Base-by-base conservation (phyloP, 2,888 invertebrate species). In the Rhyacophila evoluta region DNA sequence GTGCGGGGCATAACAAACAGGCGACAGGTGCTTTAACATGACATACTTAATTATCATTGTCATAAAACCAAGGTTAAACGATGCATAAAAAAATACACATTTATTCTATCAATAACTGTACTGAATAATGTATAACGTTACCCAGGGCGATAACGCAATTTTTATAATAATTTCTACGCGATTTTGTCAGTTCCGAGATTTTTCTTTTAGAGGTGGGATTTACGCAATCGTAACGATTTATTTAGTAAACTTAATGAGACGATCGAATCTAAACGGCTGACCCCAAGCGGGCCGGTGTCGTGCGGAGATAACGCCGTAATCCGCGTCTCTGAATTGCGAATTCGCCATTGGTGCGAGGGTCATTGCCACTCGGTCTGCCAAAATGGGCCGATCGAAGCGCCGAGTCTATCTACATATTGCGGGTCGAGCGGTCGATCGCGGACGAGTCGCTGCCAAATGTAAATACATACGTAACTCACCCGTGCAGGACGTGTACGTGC, bases 351-450 rank as follows among this genome's bases (percentile, higher is more conserved):
- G 29, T n/a, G n/a, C 68, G 74, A 36, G 55, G 74, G 37, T 74
- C 74, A 74, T 74, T 74, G 74, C 74, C 74, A 29, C 68, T 33
- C 6, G 37, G 28, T 68, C 68, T 74, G 74, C 74, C 74, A 74
- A 74, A 36, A 27, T 69, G 28, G 29, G 69, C 68, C 74, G 81
- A 83, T 81, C 82, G 83, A 83, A 83, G 81, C 67, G 55, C 19
- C 55, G 55, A 19, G 55, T 55, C 81, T 82, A 79, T 78, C 81
- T 81, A 10, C 55, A n/a, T n/a, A n/a, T n/a, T n/a, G 15, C 5
- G 29, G 82, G 79, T 15, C 41, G 27, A 41, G 76, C 74, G 75
- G 68, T 38, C 55, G 55, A 19, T 6, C 38, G 39, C 12, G 39
- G 12, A 73, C 72, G 55, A 72, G 71, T 38, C 72, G 68, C 25